phyloP scores from a whole-genome alignment of 2,888 invertebrate species.

The Ennomos fuscantarius region DNA sequence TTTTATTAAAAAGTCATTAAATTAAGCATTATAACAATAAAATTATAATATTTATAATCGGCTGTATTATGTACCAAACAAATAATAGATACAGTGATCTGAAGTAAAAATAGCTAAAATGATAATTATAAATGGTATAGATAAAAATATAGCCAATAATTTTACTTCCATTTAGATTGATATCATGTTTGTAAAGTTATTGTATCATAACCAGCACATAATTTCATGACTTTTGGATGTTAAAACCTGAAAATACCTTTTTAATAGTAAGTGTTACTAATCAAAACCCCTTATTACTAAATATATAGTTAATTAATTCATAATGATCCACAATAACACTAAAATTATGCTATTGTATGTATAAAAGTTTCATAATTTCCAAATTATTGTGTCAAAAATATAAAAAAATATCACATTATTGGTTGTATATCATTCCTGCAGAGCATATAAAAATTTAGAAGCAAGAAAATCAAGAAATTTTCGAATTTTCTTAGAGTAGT shows the following conservation, averaged over 20 bases:
- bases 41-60: too few species aligned
- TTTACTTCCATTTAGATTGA: not conserved
- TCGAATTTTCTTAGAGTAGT: too few species aligned
- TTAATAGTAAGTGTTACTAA: not conserved
- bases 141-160: too few species aligned
- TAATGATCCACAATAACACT: not conserved
- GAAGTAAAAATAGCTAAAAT: constrained; percentile 1
- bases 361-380: constrained; percentile 3
- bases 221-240: constrained; percentile 1
- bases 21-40: constrained; percentile 5
- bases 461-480: too few species aligned
- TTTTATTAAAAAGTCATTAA: constrained; percentile 22
- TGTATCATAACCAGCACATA: constrained; percentile 4
- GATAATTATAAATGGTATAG: too few species aligned
- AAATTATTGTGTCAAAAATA: not conserved
- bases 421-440: not conserved
- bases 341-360: not conserved
- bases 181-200: not conserved
- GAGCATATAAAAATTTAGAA: too few species aligned
- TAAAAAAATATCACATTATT: constrained; percentile 15
- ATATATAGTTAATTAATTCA: not conserved
- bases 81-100: not conserved
- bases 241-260: not conserved
- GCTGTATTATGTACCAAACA: too few species aligned
- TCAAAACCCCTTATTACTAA: not conserved